Conservation (phyloP, 2,113 vertebrate species). For the Microtus pennsylvanicus region DNA sequence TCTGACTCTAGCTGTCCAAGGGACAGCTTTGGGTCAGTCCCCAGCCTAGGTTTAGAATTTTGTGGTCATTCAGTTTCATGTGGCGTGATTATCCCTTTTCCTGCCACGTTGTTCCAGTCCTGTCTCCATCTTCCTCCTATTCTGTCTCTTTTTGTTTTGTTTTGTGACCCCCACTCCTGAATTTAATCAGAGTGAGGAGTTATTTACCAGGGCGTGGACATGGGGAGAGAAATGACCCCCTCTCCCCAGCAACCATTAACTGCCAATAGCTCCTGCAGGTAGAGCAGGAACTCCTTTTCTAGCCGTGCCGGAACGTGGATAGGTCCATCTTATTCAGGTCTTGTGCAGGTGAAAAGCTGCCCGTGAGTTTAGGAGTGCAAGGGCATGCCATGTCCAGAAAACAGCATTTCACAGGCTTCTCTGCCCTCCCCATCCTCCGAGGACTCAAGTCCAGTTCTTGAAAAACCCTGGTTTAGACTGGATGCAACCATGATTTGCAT, state of each 20-base stretch:
- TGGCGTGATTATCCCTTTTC: neutral
- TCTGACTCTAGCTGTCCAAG: neutral
- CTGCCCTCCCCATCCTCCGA: too few relatives aligned
- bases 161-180: neutral
- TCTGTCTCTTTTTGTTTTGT: neutral
- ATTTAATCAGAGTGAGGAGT: neutral
- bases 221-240: neutral
- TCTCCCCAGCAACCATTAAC: neutral
- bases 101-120: neutral
- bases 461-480: neutral
- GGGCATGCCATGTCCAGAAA: neutral
- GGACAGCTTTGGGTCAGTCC: neutral
- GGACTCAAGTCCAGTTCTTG: neutral
- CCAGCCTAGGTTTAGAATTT: neutral
- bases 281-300: too few relatives aligned
- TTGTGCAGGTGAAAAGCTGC: neutral
- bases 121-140: neutral
- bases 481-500: neutral
- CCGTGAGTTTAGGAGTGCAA: neutral
- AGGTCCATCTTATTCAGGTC: neutral
- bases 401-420: neutral
- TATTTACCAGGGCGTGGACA: neutral
- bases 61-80: slow-evolving; percentile 24
- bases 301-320: too few relatives aligned
- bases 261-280: neutral